Conservation (phyloP, 2,888 invertebrate species). For the Halictus ligatus region DNA sequence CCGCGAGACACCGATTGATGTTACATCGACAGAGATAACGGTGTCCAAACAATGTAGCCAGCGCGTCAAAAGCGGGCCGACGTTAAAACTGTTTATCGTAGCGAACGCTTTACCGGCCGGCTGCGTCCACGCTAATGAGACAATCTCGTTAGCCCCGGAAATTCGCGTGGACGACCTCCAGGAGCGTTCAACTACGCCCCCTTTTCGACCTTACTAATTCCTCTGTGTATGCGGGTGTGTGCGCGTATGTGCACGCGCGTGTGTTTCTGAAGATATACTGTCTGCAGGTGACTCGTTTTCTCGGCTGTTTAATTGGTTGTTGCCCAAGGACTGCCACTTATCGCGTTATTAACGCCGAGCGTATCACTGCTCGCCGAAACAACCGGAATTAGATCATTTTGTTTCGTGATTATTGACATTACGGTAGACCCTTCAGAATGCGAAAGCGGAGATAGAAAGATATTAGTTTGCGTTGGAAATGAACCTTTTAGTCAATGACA, state of each 20-base stretch:
- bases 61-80: conserved; percentile 53
- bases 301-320: neutral
- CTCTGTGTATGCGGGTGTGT: neutral
- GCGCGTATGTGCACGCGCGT: no score
- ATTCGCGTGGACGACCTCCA: conserved; percentile 29
- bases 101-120: conserved; percentile 18
- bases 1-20: conserved; percentile 62
- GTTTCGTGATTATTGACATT: neutral
- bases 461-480: no score
- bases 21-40: conserved; percentile 66
- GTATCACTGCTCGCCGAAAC: neutral
- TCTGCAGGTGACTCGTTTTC: neutral
- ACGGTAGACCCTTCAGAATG: neutral
- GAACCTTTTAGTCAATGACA: no score
- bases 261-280: neutral
- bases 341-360: neutral
- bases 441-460: no score
- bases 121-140: conserved; percentile 44
- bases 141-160: conserved; percentile 50
- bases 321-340: neutral
- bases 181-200: neutral
- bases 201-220: neutral
- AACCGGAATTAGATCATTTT: neutral
- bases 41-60: conserved; percentile 64
- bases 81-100: conserved; percentile 63